Conservation (phyloP, 2,797 vertebrate species). For the Gorsachius magnificus region DNA sequence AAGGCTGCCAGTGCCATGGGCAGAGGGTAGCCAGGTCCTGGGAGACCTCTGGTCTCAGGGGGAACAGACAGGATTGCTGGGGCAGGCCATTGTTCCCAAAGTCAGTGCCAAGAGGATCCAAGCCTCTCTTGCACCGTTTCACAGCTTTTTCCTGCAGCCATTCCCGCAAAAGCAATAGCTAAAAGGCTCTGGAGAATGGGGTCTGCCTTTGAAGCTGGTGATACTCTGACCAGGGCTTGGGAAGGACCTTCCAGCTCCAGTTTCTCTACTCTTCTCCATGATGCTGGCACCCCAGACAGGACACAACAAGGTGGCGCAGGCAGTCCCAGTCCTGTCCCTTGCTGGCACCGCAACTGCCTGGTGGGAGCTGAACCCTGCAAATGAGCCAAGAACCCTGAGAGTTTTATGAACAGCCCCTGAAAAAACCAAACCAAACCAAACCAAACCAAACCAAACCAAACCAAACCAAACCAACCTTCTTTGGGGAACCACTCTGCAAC, state of each 20-base stretch:
- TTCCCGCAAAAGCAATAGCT: not conserved
- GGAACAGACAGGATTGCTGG: too few species aligned
- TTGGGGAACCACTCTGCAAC: too few species aligned
- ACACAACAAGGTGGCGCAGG: not conserved
- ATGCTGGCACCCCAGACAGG: not conserved
- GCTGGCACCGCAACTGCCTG: not conserved
- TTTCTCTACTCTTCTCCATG: not conserved
- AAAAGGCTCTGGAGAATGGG: not conserved
- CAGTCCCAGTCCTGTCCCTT: not conserved
- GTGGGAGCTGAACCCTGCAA: not conserved
- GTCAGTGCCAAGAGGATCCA: not conserved
- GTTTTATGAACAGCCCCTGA: too few species aligned
- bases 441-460: too few species aligned
- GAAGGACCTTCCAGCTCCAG: not conserved
- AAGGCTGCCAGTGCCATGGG: not conserved
- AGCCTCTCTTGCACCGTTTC: not conserved
- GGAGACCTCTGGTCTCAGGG: not conserved
- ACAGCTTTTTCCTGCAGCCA: not conserved
- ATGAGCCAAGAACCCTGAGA: not conserved
- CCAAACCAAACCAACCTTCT: too few species aligned
- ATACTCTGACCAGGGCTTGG: not conserved
- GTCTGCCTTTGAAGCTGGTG: not conserved
- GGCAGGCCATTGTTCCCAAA: not conserved
- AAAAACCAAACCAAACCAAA: too few species aligned
- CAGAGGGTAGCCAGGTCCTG: not conserved